Evolutionary conservation across 2,888 invertebrate species (phyloP), one percentile per base, ranked within the genome.

Genomic region (Tanypteryx hageni): DNA sequence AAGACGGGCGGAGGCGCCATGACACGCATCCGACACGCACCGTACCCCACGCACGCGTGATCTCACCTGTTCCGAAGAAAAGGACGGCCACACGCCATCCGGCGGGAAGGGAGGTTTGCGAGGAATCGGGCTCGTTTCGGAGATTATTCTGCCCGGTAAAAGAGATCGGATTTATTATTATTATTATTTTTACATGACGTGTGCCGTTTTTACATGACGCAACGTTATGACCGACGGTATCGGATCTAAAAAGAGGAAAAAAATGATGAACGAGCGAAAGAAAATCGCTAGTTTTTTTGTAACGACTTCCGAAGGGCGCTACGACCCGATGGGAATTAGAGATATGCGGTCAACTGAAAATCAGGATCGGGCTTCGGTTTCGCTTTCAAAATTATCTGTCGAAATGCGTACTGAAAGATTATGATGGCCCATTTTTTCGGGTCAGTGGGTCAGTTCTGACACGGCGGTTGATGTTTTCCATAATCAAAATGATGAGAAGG

Each of bases 1-100:
- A 44, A 13, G 61, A 61, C 31, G 31, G 22, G 86, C 27, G 31
- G 61, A 31, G 83, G 82, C 82, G 31, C 82, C 31, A 31, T 82
- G 85, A 85, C 59, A 85, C 59, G 13, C 59, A 22, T 22, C 22
- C 22, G 58, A 27, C 61, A 61, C 61, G 31, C 86, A 27, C 27
- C 85, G 14, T 13, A 85, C 61, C 31, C 76, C 11, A 27, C 61
- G 61, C 27, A n/a, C 86, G 14, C 86, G 31, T 61, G 86, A 86
- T 61, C 31, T 57, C 61, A 7, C n/a, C 57, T 22, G 4, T 59
- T 44, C 14, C 13, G 16, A 22, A 22, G 16, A 61, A 59, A 31
- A 10, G 11, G 59, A 27, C 58, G 27, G 11, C 59, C 22, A 14
- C 22, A 4, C 14, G 86, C n/a, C 85, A 11, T 58, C 56, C 85